Conservation (phyloP, 1,140 invertebrate species). For the Heliconius melpomene region DNA sequence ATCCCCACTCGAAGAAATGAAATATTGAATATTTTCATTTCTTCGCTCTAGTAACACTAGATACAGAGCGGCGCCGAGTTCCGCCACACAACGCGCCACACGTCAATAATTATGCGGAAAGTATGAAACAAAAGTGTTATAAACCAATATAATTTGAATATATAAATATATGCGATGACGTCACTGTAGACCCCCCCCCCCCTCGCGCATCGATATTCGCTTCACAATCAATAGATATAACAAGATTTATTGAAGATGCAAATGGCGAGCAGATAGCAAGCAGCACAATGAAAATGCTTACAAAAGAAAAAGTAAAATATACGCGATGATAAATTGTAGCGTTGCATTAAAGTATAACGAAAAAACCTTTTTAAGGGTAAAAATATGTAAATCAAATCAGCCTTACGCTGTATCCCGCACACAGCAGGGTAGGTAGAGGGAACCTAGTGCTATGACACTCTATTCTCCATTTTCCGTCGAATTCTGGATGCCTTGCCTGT, state of each 20-base stretch:
- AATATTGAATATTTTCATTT: too few relatives aligned
- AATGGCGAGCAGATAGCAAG: not conserved
- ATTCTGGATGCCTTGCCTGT: too few relatives aligned
- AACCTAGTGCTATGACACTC: too few relatives aligned
- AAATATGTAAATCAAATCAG: too few relatives aligned
- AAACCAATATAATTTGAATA: not conserved
- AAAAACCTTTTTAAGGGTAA: not conserved
- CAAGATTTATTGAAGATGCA: conserved; percentile 4
- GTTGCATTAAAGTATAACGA: not conserved
- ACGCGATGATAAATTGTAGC: not conserved
- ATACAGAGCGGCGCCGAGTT: too few relatives aligned
- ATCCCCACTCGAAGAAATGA: too few relatives aligned
- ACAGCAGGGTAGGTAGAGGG: too few relatives aligned
- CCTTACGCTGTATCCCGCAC: too few relatives aligned
- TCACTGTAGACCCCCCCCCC: not conserved
- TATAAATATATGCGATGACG: not conserved
- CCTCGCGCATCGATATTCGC: not conserved
- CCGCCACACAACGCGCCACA: too few relatives aligned
- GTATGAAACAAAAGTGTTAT: not conserved
- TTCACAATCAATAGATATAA: not conserved
- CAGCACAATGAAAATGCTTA: not conserved
- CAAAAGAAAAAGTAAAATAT: not conserved
- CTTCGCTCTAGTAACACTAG: too few relatives aligned
- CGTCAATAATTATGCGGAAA: too few relatives aligned
- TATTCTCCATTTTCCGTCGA: too few relatives aligned